Evolutionary conservation across 2,113 vertebrate species (phyloP).

Genomic region (Mus spicilegus): DNA sequence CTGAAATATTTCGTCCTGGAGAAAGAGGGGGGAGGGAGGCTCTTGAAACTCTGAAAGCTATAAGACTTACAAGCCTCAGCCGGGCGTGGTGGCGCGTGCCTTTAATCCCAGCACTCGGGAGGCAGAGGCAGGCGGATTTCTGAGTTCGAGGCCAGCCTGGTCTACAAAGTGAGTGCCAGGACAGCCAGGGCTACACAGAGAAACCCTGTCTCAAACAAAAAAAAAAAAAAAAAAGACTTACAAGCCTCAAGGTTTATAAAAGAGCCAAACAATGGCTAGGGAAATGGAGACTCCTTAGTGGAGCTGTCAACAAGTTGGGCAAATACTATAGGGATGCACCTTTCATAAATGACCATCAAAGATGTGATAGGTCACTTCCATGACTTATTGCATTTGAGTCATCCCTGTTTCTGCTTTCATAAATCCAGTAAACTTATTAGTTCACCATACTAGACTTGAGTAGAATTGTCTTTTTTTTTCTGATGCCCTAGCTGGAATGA

Average conservation of each 20-base stretch:
- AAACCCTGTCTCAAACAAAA: no score
- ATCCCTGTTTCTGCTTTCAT: neutral
- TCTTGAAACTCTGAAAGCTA: neutral
- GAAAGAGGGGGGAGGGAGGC: no score
- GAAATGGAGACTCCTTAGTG: neutral
- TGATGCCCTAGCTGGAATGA: neutral
- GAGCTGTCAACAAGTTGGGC: neutral
- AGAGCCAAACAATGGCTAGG: neutral
- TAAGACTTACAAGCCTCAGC: neutral
- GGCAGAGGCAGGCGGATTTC: no score
- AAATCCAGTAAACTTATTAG: neutral
- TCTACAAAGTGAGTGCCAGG: no score
- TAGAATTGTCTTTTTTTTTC: no score
- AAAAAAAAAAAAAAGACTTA: no score
- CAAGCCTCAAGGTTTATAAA: neutral
- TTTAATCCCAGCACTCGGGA: no score
- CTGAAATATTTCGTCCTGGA: neutral
- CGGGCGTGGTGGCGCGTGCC: no score
- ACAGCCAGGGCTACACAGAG: no score
- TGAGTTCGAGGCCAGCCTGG: no score
- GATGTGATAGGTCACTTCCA: neutral
- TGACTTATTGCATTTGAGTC: neutral
- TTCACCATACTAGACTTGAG: neutral
- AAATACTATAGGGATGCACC: neutral
- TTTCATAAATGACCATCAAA: neutral